These are phyloP conservation scores for Cephus rjabovi DNA, from an alignment of 2,888 invertebrate species.

Conservation along the genomic window DNA sequence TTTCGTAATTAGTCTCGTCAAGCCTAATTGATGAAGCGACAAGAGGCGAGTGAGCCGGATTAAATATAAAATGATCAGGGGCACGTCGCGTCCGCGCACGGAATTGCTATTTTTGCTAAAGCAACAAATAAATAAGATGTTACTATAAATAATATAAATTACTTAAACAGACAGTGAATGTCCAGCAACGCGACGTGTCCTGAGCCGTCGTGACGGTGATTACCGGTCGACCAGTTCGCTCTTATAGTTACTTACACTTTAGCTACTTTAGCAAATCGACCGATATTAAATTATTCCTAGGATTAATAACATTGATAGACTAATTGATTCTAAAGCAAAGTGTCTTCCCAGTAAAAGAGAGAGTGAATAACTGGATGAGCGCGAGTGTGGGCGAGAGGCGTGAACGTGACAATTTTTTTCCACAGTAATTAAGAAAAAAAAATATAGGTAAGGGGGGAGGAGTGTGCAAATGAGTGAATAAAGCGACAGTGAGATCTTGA, in stretches of 20 bases:
- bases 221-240: background rate
- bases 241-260: background rate
- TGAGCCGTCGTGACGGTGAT: background rate
- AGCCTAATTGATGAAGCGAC: background rate
- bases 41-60: background rate
- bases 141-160: background rate
- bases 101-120: background rate
- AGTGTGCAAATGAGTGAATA: background rate
- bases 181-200: background rate
- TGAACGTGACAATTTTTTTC: background rate
- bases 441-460: background rate
- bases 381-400: background rate
- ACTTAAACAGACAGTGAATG: background rate
- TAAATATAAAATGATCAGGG: background rate
- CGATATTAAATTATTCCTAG: background rate
- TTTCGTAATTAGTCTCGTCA: slow-evolving; percentile 1
- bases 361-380: background rate
- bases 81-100: background rate
- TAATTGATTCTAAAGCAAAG: background rate
- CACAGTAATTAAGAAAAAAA: background rate
- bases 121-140: background rate
- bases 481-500: background rate
- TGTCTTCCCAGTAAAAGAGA: background rate
- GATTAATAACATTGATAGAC: background rate
- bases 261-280: background rate